A percentile compares a stretch with the other conserved stretches of the same genome.
Conservation (phyloP, 2,797 vertebrate genomes). For the Anguilla megastoma region DNA sequence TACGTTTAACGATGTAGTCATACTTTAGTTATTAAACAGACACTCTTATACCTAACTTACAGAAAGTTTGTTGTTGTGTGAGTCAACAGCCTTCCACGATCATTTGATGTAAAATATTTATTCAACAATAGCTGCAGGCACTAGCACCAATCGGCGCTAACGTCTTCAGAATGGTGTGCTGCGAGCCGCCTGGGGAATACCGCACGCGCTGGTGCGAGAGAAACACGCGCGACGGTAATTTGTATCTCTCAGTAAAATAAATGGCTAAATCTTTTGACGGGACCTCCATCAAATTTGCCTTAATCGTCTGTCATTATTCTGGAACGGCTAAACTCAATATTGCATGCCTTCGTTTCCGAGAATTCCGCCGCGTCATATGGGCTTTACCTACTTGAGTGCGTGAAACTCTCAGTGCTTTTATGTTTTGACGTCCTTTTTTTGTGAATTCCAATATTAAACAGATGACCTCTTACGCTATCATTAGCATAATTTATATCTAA, state of each 20-base stretch:
- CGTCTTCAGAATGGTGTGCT: neutral
- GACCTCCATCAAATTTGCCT: neutral
- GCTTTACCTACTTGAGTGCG: neutral
- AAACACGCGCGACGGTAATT: too few species aligned
- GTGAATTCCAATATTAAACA: neutral
- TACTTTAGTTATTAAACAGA: too few species aligned
- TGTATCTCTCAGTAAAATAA: neutral
- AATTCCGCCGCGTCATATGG: neutral
- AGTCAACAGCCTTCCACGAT: too few species aligned
- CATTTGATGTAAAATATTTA: too few species aligned
- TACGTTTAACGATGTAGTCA: too few species aligned
- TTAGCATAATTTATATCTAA: neutral
- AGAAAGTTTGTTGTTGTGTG: too few species aligned
- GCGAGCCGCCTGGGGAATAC: neutral
- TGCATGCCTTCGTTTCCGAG: neutral
- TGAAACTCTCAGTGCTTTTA: neutral
- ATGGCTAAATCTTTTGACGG: neutral
- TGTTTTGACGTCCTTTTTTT: neutral
- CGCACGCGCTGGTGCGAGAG: neutral
- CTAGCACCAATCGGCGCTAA: neutral
- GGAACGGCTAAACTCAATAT: neutral
- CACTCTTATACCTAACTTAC: too few species aligned
- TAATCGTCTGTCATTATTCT: neutral
- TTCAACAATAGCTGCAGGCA: too few species aligned
- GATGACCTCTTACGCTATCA: neutral